Conservation (phyloP, 2,888 invertebrate species). For the Diplolepis rosae region DNA sequence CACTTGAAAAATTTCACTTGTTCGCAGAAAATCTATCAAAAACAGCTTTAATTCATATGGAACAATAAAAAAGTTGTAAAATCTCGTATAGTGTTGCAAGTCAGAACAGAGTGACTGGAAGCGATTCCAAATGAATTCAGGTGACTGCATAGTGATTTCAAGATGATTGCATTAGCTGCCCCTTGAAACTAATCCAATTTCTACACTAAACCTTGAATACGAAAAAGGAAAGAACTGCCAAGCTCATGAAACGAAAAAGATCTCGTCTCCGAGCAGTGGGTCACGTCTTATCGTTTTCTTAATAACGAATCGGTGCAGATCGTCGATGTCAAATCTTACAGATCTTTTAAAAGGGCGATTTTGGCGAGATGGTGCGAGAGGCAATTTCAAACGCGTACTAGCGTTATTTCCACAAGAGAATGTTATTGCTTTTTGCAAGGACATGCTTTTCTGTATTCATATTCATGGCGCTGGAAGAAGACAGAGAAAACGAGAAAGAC, state of each 20-base stretch:
- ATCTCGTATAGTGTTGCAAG: too few relatives aligned
- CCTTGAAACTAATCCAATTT: neutral
- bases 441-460: slow-evolving; percentile 49
- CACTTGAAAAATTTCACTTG: too few relatives aligned
- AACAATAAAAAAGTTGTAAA: too few relatives aligned
- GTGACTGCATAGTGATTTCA: too few relatives aligned
- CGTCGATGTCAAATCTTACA: slow-evolving; percentile 33
- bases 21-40: too few relatives aligned
- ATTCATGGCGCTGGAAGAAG: slow-evolving; percentile 53
- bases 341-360: slow-evolving; percentile 32
- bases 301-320: slow-evolving; percentile 38
- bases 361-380: slow-evolving; percentile 37
- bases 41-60: too few relatives aligned
- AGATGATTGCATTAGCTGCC: too few relatives aligned
- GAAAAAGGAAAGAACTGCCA: neutral
- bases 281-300: slow-evolving; percentile 35
- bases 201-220: neutral
- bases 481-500: slow-evolving; percentile 41
- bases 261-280: neutral
- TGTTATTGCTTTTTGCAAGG: slow-evolving; percentile 44
- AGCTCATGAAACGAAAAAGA: neutral
- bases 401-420: slow-evolving; percentile 45
- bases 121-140: too few relatives aligned
- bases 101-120: too few relatives aligned
- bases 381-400: slow-evolving; percentile 43